Evolutionary conservation across 1,140 invertebrate genomes (phyloP), one percentile per base, ranked within the genome.

Genomic region (Heliconius melpomene): DNA sequence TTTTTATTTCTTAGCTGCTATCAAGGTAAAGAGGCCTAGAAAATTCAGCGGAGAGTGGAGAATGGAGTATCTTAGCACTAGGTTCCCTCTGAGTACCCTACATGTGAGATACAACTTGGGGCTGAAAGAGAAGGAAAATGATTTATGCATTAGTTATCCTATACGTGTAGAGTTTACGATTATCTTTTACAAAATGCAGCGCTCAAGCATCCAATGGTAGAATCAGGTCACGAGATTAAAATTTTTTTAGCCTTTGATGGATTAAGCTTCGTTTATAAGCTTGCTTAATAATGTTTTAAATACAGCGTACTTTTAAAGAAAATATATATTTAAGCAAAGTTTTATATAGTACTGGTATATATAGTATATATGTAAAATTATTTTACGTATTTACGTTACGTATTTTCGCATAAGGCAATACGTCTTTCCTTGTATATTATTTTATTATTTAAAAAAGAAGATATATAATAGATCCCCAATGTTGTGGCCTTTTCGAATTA

Each of bases 191-290:
- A 66, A 66, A 66, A 18, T 66, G 13, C 60, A 66, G 13, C 60
- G 9, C 7, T 66, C 11, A 66, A 66, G 60, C 60, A 29, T n/a
- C 60, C 13, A 66, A 66, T 66, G 5, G 9, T 29, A 16, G 60
- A 77, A 77, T 71, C 50, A 46, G 75, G 75, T 77, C 60, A 77
- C 38, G 54, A 77, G 75, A 52, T 71, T 50, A 77, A 71, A n/a
- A 46, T 16, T 70, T 70, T 46, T 71, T 46, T 40, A 46, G 20
- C 36, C n/a, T 66, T 38, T 66, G 75, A 38, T 38, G 32, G 38
- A 76, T 50, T 71, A 50, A 29, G 66, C 38, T 71, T 52, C 75
- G 26, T 40, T 26, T 50, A 71, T 75, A 75, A 75, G 54, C 74
- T 38, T 29, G 60, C 60, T 29, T 29, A 29, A 66, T 66, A 66